Base-by-base conservation (phyloP, 2,888 invertebrate species). In the Dendrolimus pini region DNA sequence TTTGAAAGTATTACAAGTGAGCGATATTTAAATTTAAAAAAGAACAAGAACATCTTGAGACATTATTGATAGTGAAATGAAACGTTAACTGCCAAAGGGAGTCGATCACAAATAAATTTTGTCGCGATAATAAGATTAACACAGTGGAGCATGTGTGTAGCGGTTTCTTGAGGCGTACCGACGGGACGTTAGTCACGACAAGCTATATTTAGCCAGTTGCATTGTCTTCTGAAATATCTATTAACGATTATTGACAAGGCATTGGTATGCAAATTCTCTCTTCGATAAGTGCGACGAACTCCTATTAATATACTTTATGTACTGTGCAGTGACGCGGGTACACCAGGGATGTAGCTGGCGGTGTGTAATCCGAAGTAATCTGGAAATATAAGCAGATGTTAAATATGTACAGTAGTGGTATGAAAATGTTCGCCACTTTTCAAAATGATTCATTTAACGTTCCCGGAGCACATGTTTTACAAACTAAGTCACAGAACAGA, bases 221-320 rank as follows among this genome's bases (percentile, higher is more conserved):
- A 89, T 89, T 90, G 90, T 89, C 88, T 88, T 90, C 89, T 89
- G 84, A 89, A 88, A 89, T 89, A 86, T 89, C 90, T 90, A 89
- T 89, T 90, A 89, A 85, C 83, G 85, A 90, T 89, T 90, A 89
- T 90, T 90, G 89, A 90, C 90, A 89, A 85, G 88, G 86, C 85
- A 89, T 89, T 87, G 89, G 90, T 85, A 89, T 80, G 89, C 89
- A 79, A 87, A 83, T 89, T 82, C 85, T 83, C 77, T 79, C 76
- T 77, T 80, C 82, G 80, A 84, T 85, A 89, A 87, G 86, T 89
- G 88, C 89, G 87, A 80, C 86, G 87, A 85, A 89, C 88, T 84
- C 81, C 86, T 90, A 90, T 89, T 80, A 88, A 88, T 89, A 89
- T 88, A 85, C 74, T 85, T 84, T 78, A 86, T 85, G 80, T 80